Evolutionary conservation across 2,113 vertebrate species (phyloP), one percentile per base, ranked within the genome.

Genomic region (Tiliqua scincoides): DNA sequence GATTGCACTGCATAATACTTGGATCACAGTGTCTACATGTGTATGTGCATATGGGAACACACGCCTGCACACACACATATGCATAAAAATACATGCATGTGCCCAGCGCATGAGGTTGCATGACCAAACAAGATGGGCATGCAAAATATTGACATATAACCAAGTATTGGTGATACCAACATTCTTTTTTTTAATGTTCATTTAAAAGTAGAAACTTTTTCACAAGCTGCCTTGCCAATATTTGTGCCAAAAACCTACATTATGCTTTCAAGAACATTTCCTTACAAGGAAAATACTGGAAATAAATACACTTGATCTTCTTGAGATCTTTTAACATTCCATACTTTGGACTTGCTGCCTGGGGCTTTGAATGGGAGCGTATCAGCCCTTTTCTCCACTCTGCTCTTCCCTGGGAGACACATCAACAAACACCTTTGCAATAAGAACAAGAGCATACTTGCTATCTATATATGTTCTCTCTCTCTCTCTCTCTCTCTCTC

Each of bases 341-440:
- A 79, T 93, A 79, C 87, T 85, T 88, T 77, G 87, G 89, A 91
- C 67, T 1, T 10, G 85, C 40, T 32, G 91, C 91, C 87, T 27
- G 79, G 78, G 89, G 91, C 91, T 93, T 70, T 78, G 52, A 86
- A 15, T 85, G 43, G 65, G 89, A 93, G 89, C 83, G 88, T 62
- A 92, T 85, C 91, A 92, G 27, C 86, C 84, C 62, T 91, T 90
- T 86, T 40, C 76, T 37, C 91, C 93, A 94, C 91, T 88, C 85
- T 85, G 25, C 91, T 90, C 90, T 92, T 91, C 90, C 93, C 92
- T 92, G 92, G 82, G 88, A 86, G 89, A 92, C 86, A 80, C 91
- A 86, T 85, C 92, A 92, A 21, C 82, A 93, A 94, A 92, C 85
- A 87, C 52, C 86, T 92, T 91, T 86, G 91, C 87, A 91, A 86